Conservation (phyloP, 2,888 invertebrate species). For the Onchidella celtica region DNA sequence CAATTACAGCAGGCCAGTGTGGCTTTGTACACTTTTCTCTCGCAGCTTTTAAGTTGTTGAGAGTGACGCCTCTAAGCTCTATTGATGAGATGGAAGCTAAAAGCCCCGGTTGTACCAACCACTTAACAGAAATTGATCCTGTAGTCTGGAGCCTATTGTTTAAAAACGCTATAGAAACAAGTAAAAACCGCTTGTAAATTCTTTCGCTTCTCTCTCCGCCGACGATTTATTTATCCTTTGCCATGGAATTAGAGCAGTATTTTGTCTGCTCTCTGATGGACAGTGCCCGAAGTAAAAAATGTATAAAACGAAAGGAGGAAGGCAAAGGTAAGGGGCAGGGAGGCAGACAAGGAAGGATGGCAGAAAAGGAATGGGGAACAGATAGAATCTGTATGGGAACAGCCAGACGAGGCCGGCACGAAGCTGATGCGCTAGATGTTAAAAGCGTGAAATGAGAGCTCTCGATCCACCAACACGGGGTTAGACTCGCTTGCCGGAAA, state of each 20-base stretch:
- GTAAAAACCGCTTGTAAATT: background rate
- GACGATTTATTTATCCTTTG: background rate
- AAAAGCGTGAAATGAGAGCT: slow-evolving; percentile 33
- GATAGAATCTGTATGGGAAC: slow-evolving; percentile 12
- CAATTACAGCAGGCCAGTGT: too few species aligned
- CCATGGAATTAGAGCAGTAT: background rate
- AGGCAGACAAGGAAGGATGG: background rate
- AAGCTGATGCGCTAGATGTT: background rate
- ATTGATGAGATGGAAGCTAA: background rate
- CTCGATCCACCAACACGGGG: background rate
- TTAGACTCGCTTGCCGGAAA: slow-evolving; percentile 10
- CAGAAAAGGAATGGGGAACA: background rate
- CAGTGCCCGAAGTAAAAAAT: background rate
- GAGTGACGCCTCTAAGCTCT: too few species aligned
- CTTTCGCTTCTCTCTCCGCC: background rate
- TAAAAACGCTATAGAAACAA: background rate
- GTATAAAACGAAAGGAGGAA: background rate
- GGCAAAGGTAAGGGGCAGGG: background rate
- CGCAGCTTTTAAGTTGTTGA: too few species aligned
- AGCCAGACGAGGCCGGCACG: background rate
- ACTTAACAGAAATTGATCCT: slow-evolving; percentile 17
- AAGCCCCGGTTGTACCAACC: background rate
- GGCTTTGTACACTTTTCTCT: too few species aligned
- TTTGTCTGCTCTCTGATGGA: background rate
- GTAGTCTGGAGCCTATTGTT: background rate